Evolutionary conservation across 1,140 invertebrate species (phyloP).

Genomic region (Telenomus remus): DNA sequence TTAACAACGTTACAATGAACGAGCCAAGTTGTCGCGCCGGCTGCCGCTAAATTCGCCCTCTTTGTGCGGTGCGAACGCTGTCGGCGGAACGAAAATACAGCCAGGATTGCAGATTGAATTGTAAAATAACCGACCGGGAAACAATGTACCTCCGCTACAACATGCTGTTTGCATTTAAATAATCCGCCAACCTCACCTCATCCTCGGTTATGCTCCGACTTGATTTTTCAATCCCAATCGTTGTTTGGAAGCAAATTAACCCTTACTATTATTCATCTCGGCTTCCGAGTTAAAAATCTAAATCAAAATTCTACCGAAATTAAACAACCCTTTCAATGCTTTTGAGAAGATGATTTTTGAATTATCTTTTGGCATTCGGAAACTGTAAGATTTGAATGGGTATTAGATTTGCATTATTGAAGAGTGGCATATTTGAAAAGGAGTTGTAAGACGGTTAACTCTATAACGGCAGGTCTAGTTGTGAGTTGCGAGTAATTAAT

Average conservation of each 20-base stretch:
- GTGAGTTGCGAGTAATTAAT: conserved; percentile 71
- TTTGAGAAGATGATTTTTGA: too few species aligned
- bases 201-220: conserved; percentile 39
- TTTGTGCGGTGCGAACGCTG: conserved; percentile 56
- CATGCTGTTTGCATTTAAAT: conserved; percentile 74
- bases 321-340: too few species aligned
- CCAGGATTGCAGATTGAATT: conserved; percentile 71
- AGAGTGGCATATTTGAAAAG: neutral
- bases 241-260: conserved; percentile 46
- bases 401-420: neutral
- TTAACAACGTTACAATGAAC: conserved; percentile 73
- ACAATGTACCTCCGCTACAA: conserved; percentile 69
- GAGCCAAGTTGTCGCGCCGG: conserved; percentile 59
- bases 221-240: conserved; percentile 47
- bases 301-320: too few species aligned
- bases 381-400: too few species aligned
- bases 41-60: conserved; percentile 56
- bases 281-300: neutral
- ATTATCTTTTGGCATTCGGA: too few species aligned
- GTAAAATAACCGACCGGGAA: conserved; percentile 73
- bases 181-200: conserved; percentile 66
- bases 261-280: conserved; percentile 9
- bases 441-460: conserved; percentile 3
- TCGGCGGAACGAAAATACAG: conserved; percentile 55
- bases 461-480: conserved; percentile 46